Evolutionary conservation across 2,113 vertebrate species (phyloP).

Genomic region (Uria lomvia): DNA sequence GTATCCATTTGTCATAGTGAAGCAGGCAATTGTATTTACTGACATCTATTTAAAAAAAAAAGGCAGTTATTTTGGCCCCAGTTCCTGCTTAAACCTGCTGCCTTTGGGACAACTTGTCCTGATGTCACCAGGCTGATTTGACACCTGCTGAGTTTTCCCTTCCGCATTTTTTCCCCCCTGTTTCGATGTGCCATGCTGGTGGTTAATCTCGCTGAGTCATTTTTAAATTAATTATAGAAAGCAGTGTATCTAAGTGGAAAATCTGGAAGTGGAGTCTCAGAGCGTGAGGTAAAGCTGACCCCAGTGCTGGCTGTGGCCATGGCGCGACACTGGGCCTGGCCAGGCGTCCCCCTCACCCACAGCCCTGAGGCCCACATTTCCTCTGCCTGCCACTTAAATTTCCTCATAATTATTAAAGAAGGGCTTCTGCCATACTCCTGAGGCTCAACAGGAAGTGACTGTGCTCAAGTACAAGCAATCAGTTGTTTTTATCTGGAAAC

Average conservation of each 20-base stretch:
- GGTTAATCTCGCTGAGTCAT: neutral
- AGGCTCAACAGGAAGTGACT: neutral
- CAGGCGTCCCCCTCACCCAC: fast-evolving
- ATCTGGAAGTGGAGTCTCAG: neutral
- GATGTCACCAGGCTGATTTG: neutral
- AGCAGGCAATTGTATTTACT: neutral
- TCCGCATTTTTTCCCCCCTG: neutral
- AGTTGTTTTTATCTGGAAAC: neutral
- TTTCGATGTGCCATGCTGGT: neutral
- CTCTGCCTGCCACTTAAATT: neutral
- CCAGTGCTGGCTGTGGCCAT: neutral
- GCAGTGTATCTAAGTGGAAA: neutral
- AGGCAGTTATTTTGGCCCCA: neutral
- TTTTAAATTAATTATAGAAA: neutral
- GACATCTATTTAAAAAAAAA: neutral
- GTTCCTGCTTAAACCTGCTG: neutral
- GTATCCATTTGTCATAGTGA: neutral
- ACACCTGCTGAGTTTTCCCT: neutral
- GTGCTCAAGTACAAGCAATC: neutral
- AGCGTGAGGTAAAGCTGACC: neutral
- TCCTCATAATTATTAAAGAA: neutral
- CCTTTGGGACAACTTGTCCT: neutral
- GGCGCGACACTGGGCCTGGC: neutral
- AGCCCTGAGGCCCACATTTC: neutral
- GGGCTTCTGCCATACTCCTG: neutral